Conservation (phyloP, 2,113 vertebrate species). For the Chionomys nivalis region DNA sequence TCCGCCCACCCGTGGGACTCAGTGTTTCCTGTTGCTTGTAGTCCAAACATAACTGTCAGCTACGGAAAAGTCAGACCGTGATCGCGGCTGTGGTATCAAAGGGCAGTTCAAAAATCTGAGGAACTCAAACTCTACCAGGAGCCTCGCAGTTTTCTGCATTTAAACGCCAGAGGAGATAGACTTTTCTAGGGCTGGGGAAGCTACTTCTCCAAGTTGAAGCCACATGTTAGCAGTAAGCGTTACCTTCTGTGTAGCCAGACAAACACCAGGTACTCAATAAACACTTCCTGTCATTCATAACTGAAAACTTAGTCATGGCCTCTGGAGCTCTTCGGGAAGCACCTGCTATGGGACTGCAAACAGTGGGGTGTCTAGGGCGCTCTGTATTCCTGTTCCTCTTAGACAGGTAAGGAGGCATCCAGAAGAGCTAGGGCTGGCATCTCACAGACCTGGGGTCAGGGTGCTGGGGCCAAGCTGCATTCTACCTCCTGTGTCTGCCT, state of each 20-base stretch:
- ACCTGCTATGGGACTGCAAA: background rate
- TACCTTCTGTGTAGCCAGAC: background rate
- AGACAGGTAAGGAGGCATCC: background rate
- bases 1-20: background rate
- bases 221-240: fast-evolving
- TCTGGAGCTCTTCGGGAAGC: background rate
- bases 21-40: background rate
- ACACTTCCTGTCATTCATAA: background rate
- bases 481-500: too few relatives aligned
- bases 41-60: background rate
- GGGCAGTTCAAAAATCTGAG: background rate
- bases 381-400: background rate
- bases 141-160: background rate
- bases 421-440: background rate
- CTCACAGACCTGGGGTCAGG: background rate
- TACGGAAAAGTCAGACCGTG: background rate
- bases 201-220: background rate
- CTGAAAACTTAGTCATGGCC: background rate
- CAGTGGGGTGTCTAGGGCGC: background rate
- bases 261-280: background rate
- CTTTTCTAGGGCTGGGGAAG: background rate
- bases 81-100: too few relatives aligned
- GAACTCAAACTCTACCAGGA: background rate
- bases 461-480: background rate
- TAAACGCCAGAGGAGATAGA: background rate